Conservation (phyloP, 2,888 invertebrate species). For the Erebia epiphron region DNA sequence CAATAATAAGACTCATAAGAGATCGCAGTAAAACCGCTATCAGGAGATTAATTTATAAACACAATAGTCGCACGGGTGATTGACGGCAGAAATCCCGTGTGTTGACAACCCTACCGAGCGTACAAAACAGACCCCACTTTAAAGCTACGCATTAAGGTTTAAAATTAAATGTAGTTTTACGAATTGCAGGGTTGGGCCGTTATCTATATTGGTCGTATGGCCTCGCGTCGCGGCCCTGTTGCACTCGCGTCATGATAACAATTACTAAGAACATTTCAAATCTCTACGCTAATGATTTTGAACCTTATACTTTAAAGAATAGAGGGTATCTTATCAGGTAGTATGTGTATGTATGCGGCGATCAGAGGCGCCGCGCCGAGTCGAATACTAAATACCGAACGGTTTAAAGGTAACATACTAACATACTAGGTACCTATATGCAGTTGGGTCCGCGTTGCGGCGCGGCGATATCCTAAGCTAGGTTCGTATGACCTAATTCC, state of each 20-base stretch:
- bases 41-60: constrained; percentile 32
- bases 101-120: constrained; percentile 38
- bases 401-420: constrained; percentile 44
- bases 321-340: constrained; percentile 16
- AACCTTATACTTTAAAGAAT: constrained; percentile 23
- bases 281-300: constrained; percentile 50
- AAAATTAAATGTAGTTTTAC: constrained; percentile 26
- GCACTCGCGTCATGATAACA: constrained; percentile 68
- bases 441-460: constrained; percentile 37
- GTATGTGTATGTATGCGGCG: constrained; percentile 24
- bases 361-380: constrained; percentile 37
- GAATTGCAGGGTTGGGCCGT: constrained; percentile 64
- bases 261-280: constrained; percentile 66
- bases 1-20: constrained; percentile 29
- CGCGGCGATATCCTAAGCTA: constrained; percentile 41
- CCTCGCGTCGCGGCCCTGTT: constrained; percentile 55
- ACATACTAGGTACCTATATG: constrained; percentile 31
- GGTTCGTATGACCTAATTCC: constrained; percentile 42
- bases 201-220: constrained; percentile 62
- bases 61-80: constrained; percentile 36
- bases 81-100: constrained; percentile 38
- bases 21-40: constrained; percentile 24
- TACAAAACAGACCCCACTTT: constrained; percentile 24
- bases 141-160: constrained; percentile 29
- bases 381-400: constrained; percentile 45